Base-by-base conservation (phyloP, 1,140 invertebrate species). In the Zaprionus tsacasi region DNA sequence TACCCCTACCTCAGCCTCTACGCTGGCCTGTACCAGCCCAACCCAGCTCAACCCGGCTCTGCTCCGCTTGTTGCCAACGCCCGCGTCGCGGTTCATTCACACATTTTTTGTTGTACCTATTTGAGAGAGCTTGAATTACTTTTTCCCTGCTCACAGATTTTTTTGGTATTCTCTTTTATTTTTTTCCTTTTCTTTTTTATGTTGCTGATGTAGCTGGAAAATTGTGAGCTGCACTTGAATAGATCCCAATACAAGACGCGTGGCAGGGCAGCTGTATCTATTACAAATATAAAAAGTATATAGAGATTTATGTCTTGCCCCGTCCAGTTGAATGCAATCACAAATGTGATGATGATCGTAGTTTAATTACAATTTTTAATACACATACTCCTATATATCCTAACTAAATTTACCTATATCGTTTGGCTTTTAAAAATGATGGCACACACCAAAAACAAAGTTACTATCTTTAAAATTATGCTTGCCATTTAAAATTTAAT, bases 1-100 rank as follows among this genome's bases (percentile, higher is more conserved):
- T 30, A 17, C 25, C n/a, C 13, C 33, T 17, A 35, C 38, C n/a
- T 43, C 13, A 2, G 1, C 13, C 40, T 7, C 13, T 6, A 7
- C 48, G 11, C 45, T n/a, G n/a, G 33, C 15, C 35, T 2, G 1
- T 21, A 21, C 21, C 21, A 1, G 10, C 48, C 15, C 35, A 38
- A 60, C 38, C 48, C 17, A 10, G 6, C 40, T 10, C 35, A 43
- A 61, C 30, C 21, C 27, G 15, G 27, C 40, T 21, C 67, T 15
- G 33, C 65, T 43, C 33, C 52, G 45, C 33, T 67, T 56, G 43
- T 57, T 66, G 70, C 58, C 66, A 74, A 71, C 72, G 56, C 59
- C 45, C 75, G 45, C 71, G 64, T 78, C 69, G 77, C 69, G 65
- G 64, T 76, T 86, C 76, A 87, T 87, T 86, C 82, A 86, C 83